Conservation (phyloP, 2,888 invertebrate genomes). For the Dioctria rufipes region DNA sequence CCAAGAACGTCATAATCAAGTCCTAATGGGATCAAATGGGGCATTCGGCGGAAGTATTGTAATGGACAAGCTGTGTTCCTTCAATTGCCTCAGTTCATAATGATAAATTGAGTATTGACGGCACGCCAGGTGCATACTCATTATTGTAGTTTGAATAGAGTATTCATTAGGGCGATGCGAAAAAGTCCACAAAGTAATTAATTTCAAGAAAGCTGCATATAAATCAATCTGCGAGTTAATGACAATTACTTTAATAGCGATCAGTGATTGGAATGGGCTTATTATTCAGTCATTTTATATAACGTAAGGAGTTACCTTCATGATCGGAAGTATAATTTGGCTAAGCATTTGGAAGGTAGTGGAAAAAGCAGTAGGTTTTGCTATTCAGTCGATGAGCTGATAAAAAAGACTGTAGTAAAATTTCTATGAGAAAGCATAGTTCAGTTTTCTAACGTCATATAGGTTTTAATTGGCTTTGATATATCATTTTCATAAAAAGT, state of each 20-base stretch:
- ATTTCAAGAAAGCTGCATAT: conserved; percentile 24
- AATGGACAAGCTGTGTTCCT: conserved; percentile 39
- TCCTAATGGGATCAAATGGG: conserved; percentile 50
- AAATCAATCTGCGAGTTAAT: conserved; percentile 27
- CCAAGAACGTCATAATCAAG: conserved; percentile 42
- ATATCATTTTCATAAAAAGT: no score
- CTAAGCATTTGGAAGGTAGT: no score
- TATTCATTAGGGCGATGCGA: conserved; percentile 14
- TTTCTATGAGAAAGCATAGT: no score
- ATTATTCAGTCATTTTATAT: no score
- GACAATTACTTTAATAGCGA: conserved; percentile 4
- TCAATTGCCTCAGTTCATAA: not conserved
- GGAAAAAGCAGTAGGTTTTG: no score
- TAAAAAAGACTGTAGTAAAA: no score
- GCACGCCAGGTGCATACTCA: conserved; percentile 41
- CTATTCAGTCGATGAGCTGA: no score
- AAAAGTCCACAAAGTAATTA: conserved; percentile 45
- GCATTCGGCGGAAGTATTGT: conserved; percentile 48
- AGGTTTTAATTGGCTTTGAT: no score
- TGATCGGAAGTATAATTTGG: no score
- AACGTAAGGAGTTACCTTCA: no score
- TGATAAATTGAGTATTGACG: conserved; percentile 48
- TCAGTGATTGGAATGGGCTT: no score
- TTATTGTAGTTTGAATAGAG: conserved; percentile 29
- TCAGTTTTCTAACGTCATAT: no score